A percentile compares a stretch with the other conserved stretches of the same genome.
Evolutionary conservation across 2,797 vertebrate species (phyloP).

Genomic region (Tamandua tetradactyla): DNA sequence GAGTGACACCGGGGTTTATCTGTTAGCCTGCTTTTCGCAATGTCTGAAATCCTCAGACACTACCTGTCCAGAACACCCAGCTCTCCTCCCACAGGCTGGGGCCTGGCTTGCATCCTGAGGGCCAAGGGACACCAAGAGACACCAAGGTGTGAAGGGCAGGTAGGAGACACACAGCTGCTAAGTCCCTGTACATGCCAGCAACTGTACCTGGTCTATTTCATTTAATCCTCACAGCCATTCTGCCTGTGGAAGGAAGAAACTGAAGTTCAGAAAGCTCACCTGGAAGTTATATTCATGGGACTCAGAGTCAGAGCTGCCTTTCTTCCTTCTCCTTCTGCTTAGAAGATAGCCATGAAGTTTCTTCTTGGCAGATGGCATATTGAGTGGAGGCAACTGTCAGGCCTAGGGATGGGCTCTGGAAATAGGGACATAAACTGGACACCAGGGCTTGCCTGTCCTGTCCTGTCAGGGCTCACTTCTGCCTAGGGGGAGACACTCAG

Average conservation of each 20-base stretch:
- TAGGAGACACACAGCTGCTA: not conserved
- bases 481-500: not conserved
- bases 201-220: not conserved
- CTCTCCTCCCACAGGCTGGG: not conserved
- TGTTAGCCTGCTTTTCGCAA: not conserved
- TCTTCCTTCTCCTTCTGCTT: not conserved
- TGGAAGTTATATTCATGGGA: not conserved
- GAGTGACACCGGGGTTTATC: not conserved
- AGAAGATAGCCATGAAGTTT: not conserved
- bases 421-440: not conserved
- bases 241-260: slow-evolving; percentile 25
- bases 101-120: not conserved
- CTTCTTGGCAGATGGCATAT: not conserved
- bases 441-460: too few relatives aligned
- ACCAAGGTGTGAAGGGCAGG: not conserved
- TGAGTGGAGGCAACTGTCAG: not conserved
- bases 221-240: not conserved
- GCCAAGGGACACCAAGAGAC: too few relatives aligned
- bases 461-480: not conserved
- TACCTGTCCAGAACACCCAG: not conserved
- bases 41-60: not conserved
- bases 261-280: not conserved
- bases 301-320: not conserved
- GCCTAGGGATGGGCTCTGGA: not conserved
- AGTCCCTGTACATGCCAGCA: not conserved